These are phyloP conservation scores for Premnoplex brunnescens DNA, from an alignment of 2,797 vertebrate species.

Conservation along the genomic window DNA sequence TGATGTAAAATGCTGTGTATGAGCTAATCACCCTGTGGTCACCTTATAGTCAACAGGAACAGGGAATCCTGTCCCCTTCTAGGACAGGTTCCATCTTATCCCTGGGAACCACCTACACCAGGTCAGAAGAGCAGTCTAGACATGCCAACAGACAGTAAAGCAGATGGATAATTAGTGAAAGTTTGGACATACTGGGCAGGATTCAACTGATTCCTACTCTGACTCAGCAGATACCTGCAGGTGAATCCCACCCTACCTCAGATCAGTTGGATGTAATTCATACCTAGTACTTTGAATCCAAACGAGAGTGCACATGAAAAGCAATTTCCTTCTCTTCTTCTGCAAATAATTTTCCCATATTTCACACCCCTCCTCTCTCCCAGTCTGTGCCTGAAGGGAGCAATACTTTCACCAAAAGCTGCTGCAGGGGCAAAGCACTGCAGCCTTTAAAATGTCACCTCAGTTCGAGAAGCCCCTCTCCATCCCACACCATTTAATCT, in stretches of 20 bases:
- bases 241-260: neutral
- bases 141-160: neutral
- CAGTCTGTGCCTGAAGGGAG: neutral
- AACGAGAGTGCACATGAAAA: neutral
- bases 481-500: neutral
- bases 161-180: neutral
- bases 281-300: neutral
- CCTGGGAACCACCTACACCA: neutral
- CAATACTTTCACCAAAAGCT: neutral
- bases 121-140: neutral
- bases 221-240: neutral
- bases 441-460: neutral
- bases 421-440: neutral
- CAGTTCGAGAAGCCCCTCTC: neutral
- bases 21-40: neutral
- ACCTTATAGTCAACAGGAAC: neutral
- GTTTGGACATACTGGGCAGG: neutral
- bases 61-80: neutral
- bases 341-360: neutral
- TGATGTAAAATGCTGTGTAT: neutral
- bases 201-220: neutral
- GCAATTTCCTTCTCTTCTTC: neutral
- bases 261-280: neutral
- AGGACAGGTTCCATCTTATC: neutral
- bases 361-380: neutral